These are phyloP conservation scores for Fistularia tabacaria DNA, from an alignment of 2,797 vertebrate genomes.

Conservation along the genomic window DNA sequence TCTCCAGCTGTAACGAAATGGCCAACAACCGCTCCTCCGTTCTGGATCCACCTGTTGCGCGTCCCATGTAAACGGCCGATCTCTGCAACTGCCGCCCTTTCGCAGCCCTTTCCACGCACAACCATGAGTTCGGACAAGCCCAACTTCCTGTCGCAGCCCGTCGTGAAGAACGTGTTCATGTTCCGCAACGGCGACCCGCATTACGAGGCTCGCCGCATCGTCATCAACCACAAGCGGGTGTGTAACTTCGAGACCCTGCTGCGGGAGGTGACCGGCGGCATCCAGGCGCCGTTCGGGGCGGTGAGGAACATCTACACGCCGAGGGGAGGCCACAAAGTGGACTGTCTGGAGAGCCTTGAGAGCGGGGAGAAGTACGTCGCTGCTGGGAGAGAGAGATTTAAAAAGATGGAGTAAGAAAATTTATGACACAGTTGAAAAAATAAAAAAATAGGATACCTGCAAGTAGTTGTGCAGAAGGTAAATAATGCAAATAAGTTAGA, in stretches of 20 bases:
- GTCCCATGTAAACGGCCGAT: no score
- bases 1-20: no score
- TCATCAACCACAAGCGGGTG: conserved; percentile 89
- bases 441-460: no score
- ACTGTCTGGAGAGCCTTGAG: conserved; percentile 82
- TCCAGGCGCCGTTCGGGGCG: conserved; percentile 90
- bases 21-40: no score
- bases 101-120: conserved; percentile 14
- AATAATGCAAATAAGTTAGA: no score
- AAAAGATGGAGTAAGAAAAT: conserved; percentile 87
- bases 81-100: no score
- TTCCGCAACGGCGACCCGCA: conserved; percentile 93
- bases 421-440: background rate
- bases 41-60: no score
- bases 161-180: conserved; percentile 89
- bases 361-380: conserved; percentile 94
- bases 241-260: conserved; percentile 89
- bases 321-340: conserved; percentile 83
- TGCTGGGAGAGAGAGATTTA: conserved; percentile 90
- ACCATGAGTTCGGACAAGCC: conserved; percentile 72
- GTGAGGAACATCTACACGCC: conserved; percentile 95
- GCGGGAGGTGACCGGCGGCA: conserved; percentile 87
- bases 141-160: conserved; percentile 84
- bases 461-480: no score
- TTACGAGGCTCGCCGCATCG: conserved; percentile 86